Evolutionary conservation across 2,797 vertebrate genomes (phyloP), one percentile per base, ranked within the genome.

Genomic region (Clarias fuscus): DNA sequence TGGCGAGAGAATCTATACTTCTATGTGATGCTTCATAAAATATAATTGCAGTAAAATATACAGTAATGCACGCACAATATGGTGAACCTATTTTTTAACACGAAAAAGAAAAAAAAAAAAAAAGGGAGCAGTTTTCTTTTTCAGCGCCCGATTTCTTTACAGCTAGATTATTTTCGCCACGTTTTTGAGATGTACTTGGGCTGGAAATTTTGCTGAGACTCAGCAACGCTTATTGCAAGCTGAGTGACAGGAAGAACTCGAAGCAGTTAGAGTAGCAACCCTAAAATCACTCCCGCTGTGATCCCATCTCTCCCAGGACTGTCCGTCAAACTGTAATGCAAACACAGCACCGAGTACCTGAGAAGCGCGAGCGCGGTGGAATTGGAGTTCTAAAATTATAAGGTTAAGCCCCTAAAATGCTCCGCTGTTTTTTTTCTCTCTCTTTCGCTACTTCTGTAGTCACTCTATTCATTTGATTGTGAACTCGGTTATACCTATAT

Each of bases 181-280:
- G n/a, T 76, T 76, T 56, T 58, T 58, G 48, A 56, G 15, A 76
- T n/a, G n/a, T 18, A 56, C 15, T 30, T 59, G 27, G 13, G 8
- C 58, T 61, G 27, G 30, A 59, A 7, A 37, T 61, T 37, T 37
- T 40, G 77, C 33, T 62, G 22, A 59, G 10, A 59, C 75, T 11
- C 59, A 18, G 2, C 33, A 15, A 62, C 13, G 30, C 27, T 37
- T 40, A 78, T 22, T 78, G 11, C 15, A 62, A 79, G 33, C 20
- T 40, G 58, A 61, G 58, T 62, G 75, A 77, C 58, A 37, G 33
- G 40, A 79, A 79, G 77, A 62, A 62, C 22, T n/a, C 22, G 58
- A 79, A 24, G 58, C 53, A 77, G 27, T 77, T 77, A 77, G 27
- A 59, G 75, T 33, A 33, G 56, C 58, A 62, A 15, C 30, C 77